Conservation (phyloP, 2,113 vertebrate species). For the Oriolus oriolus region DNA sequence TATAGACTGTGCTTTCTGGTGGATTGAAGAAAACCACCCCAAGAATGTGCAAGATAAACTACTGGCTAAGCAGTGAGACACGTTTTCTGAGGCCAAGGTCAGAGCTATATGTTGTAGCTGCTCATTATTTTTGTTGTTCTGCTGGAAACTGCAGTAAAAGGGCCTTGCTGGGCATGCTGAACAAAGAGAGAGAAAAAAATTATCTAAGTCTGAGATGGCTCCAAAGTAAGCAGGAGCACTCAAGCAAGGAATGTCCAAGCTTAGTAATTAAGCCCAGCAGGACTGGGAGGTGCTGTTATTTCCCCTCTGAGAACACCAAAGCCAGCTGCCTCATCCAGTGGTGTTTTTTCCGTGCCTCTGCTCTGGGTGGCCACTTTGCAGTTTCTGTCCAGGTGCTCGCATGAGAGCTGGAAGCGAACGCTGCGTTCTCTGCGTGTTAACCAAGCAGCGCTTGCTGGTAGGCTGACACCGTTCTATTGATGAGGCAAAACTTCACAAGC, state of each 20-base stretch:
- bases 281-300: not conserved
- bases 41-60: not conserved
- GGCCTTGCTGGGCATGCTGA: not conserved
- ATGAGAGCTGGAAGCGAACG: not conserved
- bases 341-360: not conserved
- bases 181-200: not conserved
- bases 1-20: not conserved
- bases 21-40: not conserved
- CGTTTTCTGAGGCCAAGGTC: not conserved
- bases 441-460: not conserved
- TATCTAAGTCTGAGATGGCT: not conserved
- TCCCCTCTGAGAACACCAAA: not conserved
- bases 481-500: not conserved
- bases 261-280: not conserved
- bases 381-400: not conserved
- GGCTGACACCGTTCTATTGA: not conserved
- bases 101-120: not conserved
- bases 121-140: not conserved
- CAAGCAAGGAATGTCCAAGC: not conserved
- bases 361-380: not conserved
- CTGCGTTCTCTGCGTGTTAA: not conserved
- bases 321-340: not conserved
- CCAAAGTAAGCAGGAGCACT: not conserved
- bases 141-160: not conserved
- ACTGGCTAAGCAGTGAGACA: not conserved